These are phyloP conservation scores for Acridotheres tristis DNA, from an alignment of 2,797 vertebrate species.

Conservation along the genomic window DNA sequence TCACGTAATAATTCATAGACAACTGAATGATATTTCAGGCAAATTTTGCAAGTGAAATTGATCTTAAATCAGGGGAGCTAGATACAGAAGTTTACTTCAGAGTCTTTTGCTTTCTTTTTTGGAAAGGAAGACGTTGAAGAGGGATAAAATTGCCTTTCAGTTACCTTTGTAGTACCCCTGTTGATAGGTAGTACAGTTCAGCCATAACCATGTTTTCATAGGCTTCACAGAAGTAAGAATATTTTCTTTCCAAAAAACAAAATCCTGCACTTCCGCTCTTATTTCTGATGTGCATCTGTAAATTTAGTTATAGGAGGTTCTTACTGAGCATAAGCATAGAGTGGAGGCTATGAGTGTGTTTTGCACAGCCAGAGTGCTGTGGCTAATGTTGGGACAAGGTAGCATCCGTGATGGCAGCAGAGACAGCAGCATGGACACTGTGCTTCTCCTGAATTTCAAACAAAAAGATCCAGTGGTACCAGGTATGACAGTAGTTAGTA, in stretches of 20 bases:
- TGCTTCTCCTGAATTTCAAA: neutral
- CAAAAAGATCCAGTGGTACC: neutral
- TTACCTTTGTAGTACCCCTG: neutral
- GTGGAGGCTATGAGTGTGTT: neutral
- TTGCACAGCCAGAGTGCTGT: neutral
- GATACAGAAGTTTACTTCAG: neutral
- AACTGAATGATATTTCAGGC: neutral
- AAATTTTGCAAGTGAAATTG: neutral
- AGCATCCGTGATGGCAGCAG: constrained; percentile 19
- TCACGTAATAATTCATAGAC: neutral
- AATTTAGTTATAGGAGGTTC: neutral
- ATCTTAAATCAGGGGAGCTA: neutral
- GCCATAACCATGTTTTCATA: constrained; percentile 21
- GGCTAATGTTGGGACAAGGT: neutral
- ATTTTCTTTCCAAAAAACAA: neutral
- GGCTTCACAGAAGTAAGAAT: constrained; percentile 34
- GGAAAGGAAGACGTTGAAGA: neutral
- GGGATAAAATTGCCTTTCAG: neutral
- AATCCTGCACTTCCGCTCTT: neutral
- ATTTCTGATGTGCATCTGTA: neutral
- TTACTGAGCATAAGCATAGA: neutral
- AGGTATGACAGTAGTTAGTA: neutral
- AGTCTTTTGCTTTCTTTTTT: neutral
- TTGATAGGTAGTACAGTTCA: constrained; percentile 1
- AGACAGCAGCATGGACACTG: neutral